Evolutionary conservation across 92 coral and sea anemone species (phyloP).

Genomic region (Zoanthus sansibaricus): DNA sequence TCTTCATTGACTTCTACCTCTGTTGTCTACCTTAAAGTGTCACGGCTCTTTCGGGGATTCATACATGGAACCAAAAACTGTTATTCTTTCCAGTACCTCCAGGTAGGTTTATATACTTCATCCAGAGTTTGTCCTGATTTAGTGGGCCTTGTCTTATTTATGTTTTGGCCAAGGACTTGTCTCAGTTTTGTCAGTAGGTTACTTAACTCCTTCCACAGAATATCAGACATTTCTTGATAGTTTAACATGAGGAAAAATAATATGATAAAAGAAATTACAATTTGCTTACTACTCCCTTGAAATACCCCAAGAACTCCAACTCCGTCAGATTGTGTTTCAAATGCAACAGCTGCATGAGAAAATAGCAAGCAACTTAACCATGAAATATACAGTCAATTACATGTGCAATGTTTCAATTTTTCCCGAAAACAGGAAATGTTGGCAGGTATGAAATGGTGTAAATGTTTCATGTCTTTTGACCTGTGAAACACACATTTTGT

Average conservation of each 20-base stretch:
- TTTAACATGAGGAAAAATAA: neutral
- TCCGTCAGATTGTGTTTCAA: neutral
- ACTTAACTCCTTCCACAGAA: conserved; percentile 32
- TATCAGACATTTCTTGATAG: conserved; percentile 40
- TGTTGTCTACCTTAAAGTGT: neutral
- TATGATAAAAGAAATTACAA: neutral
- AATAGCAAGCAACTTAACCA: neutral
- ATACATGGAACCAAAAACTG: conserved; percentile 1
- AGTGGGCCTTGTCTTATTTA: conserved; percentile 7
- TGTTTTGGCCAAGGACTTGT: conserved; percentile 43
- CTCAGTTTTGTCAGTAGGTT: conserved; percentile 42
- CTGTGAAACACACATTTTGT: neutral
- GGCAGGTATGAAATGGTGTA: conserved; percentile 2
- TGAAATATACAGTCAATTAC: neutral
- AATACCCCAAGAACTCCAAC: neutral
- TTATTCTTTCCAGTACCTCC: conserved; percentile 1
- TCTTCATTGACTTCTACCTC: neutral
- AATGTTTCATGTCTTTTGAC: conserved; percentile 2
- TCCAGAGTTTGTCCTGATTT: neutral
- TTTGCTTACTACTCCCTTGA: conserved; percentile 3
- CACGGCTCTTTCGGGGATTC: neutral
- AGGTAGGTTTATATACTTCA: neutral
- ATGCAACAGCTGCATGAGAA: conserved; percentile 5
- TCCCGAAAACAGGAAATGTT: neutral
- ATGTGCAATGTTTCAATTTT: conserved; percentile 2